Conservation (phyloP, 2,888 invertebrate genomes). For the Tetanocera ferruginea region DNA sequence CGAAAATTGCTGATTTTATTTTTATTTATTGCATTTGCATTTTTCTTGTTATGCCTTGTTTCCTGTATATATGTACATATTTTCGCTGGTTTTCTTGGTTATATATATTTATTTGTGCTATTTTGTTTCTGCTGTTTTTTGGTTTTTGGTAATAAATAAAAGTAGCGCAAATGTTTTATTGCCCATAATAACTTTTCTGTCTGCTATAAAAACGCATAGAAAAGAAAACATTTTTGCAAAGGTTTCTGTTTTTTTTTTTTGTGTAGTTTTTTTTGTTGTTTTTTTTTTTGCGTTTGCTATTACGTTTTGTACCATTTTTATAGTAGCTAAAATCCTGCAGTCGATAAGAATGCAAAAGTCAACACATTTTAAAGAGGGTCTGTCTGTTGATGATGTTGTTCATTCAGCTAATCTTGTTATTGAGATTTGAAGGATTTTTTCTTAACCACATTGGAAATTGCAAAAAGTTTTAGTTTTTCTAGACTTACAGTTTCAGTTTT, state of each 20-base stretch:
- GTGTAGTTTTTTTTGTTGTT: background rate
- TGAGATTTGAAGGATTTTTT: background rate
- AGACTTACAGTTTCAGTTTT: too few species aligned
- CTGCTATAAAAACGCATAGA: conserved; percentile 30
- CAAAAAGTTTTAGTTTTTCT: too few species aligned
- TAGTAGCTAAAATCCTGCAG: background rate
- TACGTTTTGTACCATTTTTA: background rate
- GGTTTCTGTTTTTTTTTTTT: background rate
- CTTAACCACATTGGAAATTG: too few species aligned
- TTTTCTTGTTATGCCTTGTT: conserved; percentile 16
- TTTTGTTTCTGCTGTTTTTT: background rate
- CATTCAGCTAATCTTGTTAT: background rate
- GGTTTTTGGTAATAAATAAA: conserved; percentile 35
- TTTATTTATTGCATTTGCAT: conserved; percentile 45
- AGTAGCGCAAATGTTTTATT: conserved; percentile 37
- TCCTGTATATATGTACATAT: conserved; percentile 20
- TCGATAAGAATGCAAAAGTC: conserved; percentile 18
- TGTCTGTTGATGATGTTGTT: background rate
- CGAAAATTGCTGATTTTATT: conserved; percentile 68
- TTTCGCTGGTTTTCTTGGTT: conserved; percentile 25
- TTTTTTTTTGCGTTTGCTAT: background rate
- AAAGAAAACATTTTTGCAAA: background rate
- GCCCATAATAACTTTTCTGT: conserved; percentile 35
- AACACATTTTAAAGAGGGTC: background rate
- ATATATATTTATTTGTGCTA: background rate